Evolutionary conservation across 1,140 invertebrate species (phyloP), one percentile per base, ranked within the genome.

Genomic region (Stegodyphus mimosarum): DNA sequence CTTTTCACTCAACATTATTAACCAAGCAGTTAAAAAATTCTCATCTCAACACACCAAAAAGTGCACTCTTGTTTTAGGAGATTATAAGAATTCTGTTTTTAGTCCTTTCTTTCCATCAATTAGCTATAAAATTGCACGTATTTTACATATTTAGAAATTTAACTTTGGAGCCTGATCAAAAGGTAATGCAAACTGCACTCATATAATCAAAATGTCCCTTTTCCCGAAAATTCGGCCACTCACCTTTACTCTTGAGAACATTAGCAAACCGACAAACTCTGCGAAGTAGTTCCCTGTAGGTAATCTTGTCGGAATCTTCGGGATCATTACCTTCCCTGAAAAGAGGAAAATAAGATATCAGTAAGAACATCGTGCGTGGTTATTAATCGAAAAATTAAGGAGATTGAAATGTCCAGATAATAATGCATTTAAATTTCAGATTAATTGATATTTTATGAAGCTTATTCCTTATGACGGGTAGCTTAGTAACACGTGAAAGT

Each of bases 211-310:
- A 60, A 13, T 60, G 55, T 60, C 13, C 13, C 7, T 60, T 60
- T 60, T 13, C n/a, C n/a, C n/a, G n/a, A n/a, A n/a, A n/a, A n/a
- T n/a, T n/a, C n/a, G n/a, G 55, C 55, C 9, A 6, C 64, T 67
- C 60, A 73, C 87, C 88, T 87, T 88, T 83, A 33, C 51, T 85
- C 70, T 84, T 88, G 79, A 98, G 92, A 5, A 97, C 96, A 90
- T 99, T 99, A n/a, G 96, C 94, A 89, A 98, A 98, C 87, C 95
- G 94, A 89, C 97, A 98, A 5, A 98, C 97, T 90, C 97, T 93
- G 88, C 95, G 94, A 87, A 96, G 91, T 5, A 99, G 92, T 89
- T 98, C 95, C 86, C 92, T 94, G 90, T 98, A 99, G 0, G 97
- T 98, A 50, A 99, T 92, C 76, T 94, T 92, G 77, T 94, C 95